Conservation (phyloP, 1,140 invertebrate genomes). For the Batillaria attramentaria region DNA sequence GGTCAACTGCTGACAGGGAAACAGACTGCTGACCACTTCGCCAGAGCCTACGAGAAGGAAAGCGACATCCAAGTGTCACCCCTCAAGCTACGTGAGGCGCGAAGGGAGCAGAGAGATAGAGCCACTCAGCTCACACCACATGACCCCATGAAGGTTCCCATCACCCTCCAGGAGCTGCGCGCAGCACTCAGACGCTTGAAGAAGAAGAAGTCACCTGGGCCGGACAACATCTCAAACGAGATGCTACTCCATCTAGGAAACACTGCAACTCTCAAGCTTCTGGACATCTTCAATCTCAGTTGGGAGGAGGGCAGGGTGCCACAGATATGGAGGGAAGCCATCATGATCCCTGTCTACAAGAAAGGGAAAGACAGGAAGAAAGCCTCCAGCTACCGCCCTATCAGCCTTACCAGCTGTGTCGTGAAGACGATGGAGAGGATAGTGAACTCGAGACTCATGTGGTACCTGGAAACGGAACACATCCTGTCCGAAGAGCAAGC, state of each 20-base stretch:
- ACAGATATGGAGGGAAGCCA: slow-evolving; percentile 23
- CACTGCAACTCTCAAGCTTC: neutral
- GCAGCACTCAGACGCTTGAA: too few species aligned
- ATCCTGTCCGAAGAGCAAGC: slow-evolving; percentile 9
- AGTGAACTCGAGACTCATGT: slow-evolving; percentile 5
- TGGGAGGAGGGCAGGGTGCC: slow-evolving; percentile 29
- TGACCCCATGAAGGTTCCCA: too few species aligned
- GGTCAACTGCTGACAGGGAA: too few species aligned
- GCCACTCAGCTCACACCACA: too few species aligned
- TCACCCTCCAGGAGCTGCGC: too few species aligned
- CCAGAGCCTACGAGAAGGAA: too few species aligned
- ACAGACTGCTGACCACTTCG: too few species aligned
- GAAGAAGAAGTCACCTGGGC: slow-evolving; percentile 35
- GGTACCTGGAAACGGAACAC: slow-evolving; percentile 21
- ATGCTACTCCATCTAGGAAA: slow-evolving; percentile 29
- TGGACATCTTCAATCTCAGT: slow-evolving; percentile 37
- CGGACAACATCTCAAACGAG: slow-evolving; percentile 32
- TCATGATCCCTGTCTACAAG: slow-evolving; percentile 32
- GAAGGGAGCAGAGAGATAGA: too few species aligned
- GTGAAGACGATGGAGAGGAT: slow-evolving; percentile 24
- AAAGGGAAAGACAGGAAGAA: slow-evolving; percentile 33
- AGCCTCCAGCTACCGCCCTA: slow-evolving; percentile 28
- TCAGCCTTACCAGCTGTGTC: slow-evolving; percentile 37
- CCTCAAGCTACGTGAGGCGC: too few species aligned
- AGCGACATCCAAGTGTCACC: too few species aligned